Base-by-base conservation (phyloP, 1,140 invertebrate genomes). In the Adelges cooleyi region DNA sequence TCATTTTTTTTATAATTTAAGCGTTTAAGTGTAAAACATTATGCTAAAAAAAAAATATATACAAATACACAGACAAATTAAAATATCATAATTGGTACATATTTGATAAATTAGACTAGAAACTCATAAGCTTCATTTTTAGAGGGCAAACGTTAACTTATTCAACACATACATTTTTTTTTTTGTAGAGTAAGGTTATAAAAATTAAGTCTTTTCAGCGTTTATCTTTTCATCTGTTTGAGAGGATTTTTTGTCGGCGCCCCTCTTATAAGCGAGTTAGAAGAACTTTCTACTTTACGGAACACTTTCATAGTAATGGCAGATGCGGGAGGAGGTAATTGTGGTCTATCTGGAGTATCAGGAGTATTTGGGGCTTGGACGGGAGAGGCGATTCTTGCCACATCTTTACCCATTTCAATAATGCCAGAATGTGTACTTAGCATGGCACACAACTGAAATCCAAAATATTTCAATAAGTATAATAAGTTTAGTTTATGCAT, bases 351-450 rank as follows among this genome's bases (percentile, higher is more conserved):
- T 46, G 56, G 56, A 29, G 40, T 46, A 29, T 62, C 42, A 10
- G 56, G 42, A 18, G 40, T 59, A 18, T 13, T 33, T 11, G 25
- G 15, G 18, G 42, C 9, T 6, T 62, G 42, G 29, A 29, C 29
- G 15, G 17, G 25, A n/a, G n/a, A 29, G n/a, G 56, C 22, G 29
- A 10, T 48, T 15, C 38, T 15, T 6, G n/a, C 42, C 18, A 62
- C 42, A 33, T 62, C 56, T 62, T 20, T 62, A 10, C 56, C 56
- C 56, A 62, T 62, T 62, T 62, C 56, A 18, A 62, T 62, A 9
- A 62, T 22, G 0, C 56, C 56, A 18, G n/a, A 13, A 6, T 25
- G 56, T 13, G 25, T 10, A 33, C 15, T 46, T 29, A 48, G 17
- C 42, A 62, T 33, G 4, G 4, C 25, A 22, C 56, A 48, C 15